Evolutionary conservation across 2,797 vertebrate species (phyloP), one percentile per base, ranked within the genome.

Genomic region (Remorina albescens): DNA sequence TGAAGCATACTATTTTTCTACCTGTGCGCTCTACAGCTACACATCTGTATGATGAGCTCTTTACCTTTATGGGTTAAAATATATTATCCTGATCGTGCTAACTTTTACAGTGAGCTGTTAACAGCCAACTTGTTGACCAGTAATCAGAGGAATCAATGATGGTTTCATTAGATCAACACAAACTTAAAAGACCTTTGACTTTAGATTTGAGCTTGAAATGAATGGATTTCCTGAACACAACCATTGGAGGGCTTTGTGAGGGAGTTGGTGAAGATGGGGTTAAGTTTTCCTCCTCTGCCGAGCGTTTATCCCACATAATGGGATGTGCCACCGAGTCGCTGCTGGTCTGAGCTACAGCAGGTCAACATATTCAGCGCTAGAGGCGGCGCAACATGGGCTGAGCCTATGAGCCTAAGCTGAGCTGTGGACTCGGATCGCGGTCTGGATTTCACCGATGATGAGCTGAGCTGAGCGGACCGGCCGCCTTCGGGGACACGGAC

Each of bases 261-360:
- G n/a, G 76, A 41, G 25, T 32, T 76, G 89, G 92, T 57, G 71
- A 76, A 55, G 80, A 93, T 42, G 87, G 91, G 92, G 93, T 94
- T 93, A 94, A 93, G 71, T 87, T 86, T 74, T 72, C 74, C 61
- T 81, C 82, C 72, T 77, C 80, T 39, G 65, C 65, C 53, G 63
- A 61, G 69, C 69, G 86, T 81, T 93, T 78, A 92, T 92, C 91
- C 91, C 73, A 88, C 77, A 81, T 93, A 92, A 94, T 92, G 92
- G 92, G 92, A 93, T 94, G 89, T 91, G 91, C 81, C 88, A 75
- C 83, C 78, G 87, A 83, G 86, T 90, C 87, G 83, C 83, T 51
- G 79, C 84, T 62, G 81, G 56, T 87, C 86, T 92, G 69, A 92
- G 89, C 88, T 54, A 34, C 82, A 86, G 91, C 91, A 88, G 93